These are phyloP conservation scores for Heteromyza rotundicornis DNA, from an alignment of 2,888 invertebrate genomes.

Conservation along the genomic window DNA sequence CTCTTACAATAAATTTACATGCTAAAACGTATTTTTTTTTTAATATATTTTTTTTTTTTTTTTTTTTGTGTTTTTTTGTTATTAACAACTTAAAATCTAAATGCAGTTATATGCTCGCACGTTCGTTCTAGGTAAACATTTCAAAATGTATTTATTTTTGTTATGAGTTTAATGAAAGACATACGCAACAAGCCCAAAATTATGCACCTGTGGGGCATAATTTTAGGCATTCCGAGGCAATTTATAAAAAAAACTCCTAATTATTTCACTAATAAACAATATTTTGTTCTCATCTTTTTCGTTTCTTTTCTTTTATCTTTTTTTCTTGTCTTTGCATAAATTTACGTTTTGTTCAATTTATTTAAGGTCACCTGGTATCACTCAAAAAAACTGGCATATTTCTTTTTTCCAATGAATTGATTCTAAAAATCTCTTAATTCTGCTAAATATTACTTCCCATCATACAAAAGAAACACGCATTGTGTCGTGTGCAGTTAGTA, in stretches of 20 bases:
- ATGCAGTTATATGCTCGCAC: background rate
- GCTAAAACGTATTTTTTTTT: background rate
- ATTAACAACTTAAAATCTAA: background rate
- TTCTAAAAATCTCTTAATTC: no score
- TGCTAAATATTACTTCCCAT: no score
- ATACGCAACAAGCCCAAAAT: background rate
- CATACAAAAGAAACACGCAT: no score
- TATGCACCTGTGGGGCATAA: background rate
- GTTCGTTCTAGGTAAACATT: no score
- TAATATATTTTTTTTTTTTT: background rate
- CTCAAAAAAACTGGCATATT: conserved; percentile 49
- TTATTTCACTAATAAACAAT: background rate
- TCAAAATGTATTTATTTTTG: background rate
- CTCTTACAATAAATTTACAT: background rate
- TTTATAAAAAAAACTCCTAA: background rate
- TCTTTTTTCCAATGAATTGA: background rate
- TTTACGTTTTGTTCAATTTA: conserved; percentile 46
- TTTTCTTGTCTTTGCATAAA: no score
- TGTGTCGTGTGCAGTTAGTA: no score
- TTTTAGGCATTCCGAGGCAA: conserved; percentile 1
- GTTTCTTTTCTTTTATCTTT: conserved; percentile 29
- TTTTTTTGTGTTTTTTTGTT: background rate
- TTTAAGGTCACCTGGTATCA: conserved; percentile 63
- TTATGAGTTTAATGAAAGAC: background rate
- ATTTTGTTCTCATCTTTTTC: background rate